Evolutionary conservation across 2,113 vertebrate genomes (phyloP), one percentile per base, ranked within the genome.

Genomic region (Hydrolagus affinis): DNA sequence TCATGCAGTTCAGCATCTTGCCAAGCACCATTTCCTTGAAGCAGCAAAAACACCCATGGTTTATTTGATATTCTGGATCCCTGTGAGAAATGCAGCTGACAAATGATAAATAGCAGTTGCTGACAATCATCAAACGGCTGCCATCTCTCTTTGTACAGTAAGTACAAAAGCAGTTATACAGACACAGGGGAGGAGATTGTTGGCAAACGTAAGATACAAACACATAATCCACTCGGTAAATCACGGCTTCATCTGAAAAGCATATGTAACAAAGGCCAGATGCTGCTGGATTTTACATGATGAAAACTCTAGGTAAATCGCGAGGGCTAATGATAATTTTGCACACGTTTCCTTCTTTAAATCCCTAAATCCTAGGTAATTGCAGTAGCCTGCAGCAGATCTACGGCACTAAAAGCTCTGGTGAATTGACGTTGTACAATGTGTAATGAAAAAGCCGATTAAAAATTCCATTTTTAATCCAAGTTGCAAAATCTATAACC

Each of bases 21-120:
- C 95, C 94, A 95, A 92, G 91, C 92, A 94, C 92, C 91, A 96
- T 94, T 75, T 95, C 92, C 90, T 95, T 91, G 92, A 94, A 95
- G 92, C 92, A 94, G 94, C 95, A 94, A 93, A 95, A 94, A 66
- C 92, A 95, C 92, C 91, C 93, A 94, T 95, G 96, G 96, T 96
- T 95, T 95, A 94, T 94, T 94, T 94, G 95, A 93, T 96, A 96
- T 96, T 94, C 94, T 96, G 94, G 92, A 94, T 95, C 95, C 94
- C 95, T 94, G 32, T 91, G 94, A 95, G 95, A 91, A 94, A 94
- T 93, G 91, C 90, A 92, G 93, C 94, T 96, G 95, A 97, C 95
- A 95, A 94, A 95, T 96, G 95, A 97, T 96, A 95, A 96, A 97
- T 95, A 96, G 93, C 94, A 94, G 92, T 91, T 92, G 93, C 95